Evolutionary conservation across 2,888 invertebrate species (phyloP), one percentile per base, ranked within the genome.

Genomic region (Listrodromus nycthemerus): DNA sequence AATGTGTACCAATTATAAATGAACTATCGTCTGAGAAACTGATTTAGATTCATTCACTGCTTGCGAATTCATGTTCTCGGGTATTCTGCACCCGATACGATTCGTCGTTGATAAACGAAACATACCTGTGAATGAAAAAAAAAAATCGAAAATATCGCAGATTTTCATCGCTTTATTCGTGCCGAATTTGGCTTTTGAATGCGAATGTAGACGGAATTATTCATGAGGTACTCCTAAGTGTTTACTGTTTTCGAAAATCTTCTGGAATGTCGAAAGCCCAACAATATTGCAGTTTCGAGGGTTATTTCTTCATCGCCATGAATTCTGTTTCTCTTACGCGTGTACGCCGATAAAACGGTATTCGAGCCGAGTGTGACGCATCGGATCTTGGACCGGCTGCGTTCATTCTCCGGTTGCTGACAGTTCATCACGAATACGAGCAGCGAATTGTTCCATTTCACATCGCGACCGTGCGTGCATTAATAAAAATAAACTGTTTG

Each of bases 381-480:
- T 30, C 30, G 16, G 16, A n/a, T 70, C 41, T 45, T 16, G 13
- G 13, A 5, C 16, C 41, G 41, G 41, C 8, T 61, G 7, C 70
- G 21, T 70, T 63, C 45, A 30, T 66, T 80, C 50, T 67, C 61
- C n/a, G n/a, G 24, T 50, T 33, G 58, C 8, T 19, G 41, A 58
- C 67, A 67, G 55, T 67, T 67, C 41, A 33, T 73, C 73, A 41
- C 65, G 65, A 45, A 58, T 24, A 16, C 55, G 58, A 30, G 76
- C 41, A 24, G 76, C 45, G 41, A 67, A 66, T 61, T 19, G 65
- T 78, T 41, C 67, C 55, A 30, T 74, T 69, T 61, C 16, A 13
- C 61, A 27, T 66, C 67, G 7, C 30, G 69, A 55, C 33, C 8
- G 50, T 79, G 74, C 63, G 45, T 75, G 73, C 67, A 67, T 82